Base-by-base conservation (phyloP, 2,888 invertebrate species). In the Sussaba pulchella region DNA sequence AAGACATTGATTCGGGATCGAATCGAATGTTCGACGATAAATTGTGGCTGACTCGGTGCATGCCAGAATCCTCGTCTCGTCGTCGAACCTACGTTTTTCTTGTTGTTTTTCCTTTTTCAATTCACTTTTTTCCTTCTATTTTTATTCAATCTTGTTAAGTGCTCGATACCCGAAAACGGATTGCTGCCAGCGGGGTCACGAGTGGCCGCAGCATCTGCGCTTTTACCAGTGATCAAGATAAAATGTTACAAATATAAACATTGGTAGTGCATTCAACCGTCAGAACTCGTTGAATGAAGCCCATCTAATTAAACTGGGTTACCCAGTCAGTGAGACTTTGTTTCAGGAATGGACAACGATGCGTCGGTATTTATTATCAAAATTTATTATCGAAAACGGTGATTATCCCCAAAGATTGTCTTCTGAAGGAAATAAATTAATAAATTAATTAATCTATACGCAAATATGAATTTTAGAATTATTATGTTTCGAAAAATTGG, bases 81-180 rank as follows among this genome's bases (percentile, higher is more conserved):
- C 21, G 24, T 54, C 59, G 10, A 17, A 14, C 2, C 17, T 26
- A 57, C 31, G 26, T 57, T 4, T 57, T 57, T 54, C 8, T 31
- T 17, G 21, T 57, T 3, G 36, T 21, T 43, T 47, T 64, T 24
- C 36, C 31, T 31, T 31, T 31, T 31, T 31, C 31, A 5, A 6
- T 6, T 31, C 31, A 31, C 36, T 47, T n/a, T n/a, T n/a, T n/a
- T n/a, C n/a, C n/a, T n/a, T 80, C 76, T 72, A 67, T 59, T 73
- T 74, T 80, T 39, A 61, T 61, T 74, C 74, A 82, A 80, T 80
- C 80, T 70, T 71, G 77, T 71, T 71, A 67, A 82, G 82, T 80
- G 82, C 82, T 72, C 54, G 70, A 82, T 69, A 73, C 10, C 47
- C 59, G 52, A 61, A 80, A 82, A 66, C 45, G 43, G 26, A 69